phyloP scores from a whole-genome alignment of 2,888 invertebrate genomes.

The Tenthredo livida region DNA sequence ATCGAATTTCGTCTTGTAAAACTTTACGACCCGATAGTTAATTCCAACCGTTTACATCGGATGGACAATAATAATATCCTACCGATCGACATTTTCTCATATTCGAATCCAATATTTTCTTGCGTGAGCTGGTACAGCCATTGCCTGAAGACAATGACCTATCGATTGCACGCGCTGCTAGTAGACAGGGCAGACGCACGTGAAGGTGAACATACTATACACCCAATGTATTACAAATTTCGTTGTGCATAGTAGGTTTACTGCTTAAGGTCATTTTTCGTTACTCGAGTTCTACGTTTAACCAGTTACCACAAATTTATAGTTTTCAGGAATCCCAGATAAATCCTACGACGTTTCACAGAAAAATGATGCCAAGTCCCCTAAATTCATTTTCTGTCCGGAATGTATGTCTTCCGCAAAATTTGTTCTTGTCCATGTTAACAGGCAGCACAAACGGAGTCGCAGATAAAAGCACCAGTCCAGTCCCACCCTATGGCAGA shows the following conservation, averaged over 20 bases:
- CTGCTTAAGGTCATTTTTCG: not conserved
- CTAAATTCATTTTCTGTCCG: not conserved
- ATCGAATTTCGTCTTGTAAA: not conserved
- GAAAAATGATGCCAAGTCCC: not conserved
- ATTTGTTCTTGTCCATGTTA: not conserved
- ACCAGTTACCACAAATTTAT: too few relatives aligned
- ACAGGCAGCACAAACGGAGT: conserved; percentile 5
- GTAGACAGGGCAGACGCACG: conserved; percentile 8
- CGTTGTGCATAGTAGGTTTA: not conserved
- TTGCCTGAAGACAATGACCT: conserved; percentile 44
- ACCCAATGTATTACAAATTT: not conserved
- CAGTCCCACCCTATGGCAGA: not conserved
- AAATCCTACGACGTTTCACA: not conserved
- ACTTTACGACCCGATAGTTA: not conserved
- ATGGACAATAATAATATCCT: not conserved
- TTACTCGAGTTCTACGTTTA: not conserved
- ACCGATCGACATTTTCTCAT: not conserved
- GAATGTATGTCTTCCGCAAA: not conserved
- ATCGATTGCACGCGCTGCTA: conserved; percentile 43
- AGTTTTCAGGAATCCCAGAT: not conserved
- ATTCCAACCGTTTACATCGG: not conserved
- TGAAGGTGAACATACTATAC: not conserved
- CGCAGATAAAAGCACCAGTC: conserved; percentile 12
- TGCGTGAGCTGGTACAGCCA: conserved; percentile 14
- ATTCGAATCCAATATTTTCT: conserved; percentile 10